Base-by-base conservation (phyloP, 2,888 invertebrate genomes). In the Achlya flavicornis region DNA sequence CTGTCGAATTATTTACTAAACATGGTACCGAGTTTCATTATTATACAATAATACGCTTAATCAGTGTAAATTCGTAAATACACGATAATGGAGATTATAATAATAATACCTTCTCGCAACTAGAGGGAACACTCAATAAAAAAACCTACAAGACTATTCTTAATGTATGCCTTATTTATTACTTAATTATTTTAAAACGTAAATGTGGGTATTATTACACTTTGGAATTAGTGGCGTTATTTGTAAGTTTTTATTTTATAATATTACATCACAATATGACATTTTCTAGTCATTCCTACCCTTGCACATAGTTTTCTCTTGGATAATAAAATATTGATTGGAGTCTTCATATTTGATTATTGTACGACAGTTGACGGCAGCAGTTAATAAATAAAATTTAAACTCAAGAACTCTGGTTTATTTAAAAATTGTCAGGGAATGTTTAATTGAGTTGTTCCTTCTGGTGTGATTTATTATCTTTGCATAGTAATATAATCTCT, bases 61-160 rank as follows among this genome's bases (percentile, higher is more conserved):
- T 89, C 83, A 79, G 82, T 90, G 87, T 91, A 87, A 84, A 86
- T 84, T 87, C 80, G 78, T 87, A 81, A 83, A 85, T 83, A 84
- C 81, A 81, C 80, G 71, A 75, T 84, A 75, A 81, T 83, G 83
- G 86, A 86, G 86, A 87, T 89, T 86, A 83, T 83, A 78, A 76
- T 61, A 53, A 61, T 67, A 12, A 12, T 7, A 41, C 3, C 7
- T 66, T 69, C 70, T 64, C 69, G 75, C 76, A 73, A 74, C 68
- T 65, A 70, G 75, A 75, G 76, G 72, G 78, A 76, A 78, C 73
- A 74, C 69, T 72, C 72, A 65, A 63, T 60, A 58, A 46, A 41
- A 58, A 16, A 53, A 61, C 58, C 26, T 26, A 64, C 43, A 33
- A 19, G 58, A 65, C 0, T 19, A 63, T 66, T 65, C 10, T 3